These are phyloP conservation scores for Calosoma granatense DNA, from an alignment of 1,140 invertebrate genomes.

Conservation along the genomic window DNA sequence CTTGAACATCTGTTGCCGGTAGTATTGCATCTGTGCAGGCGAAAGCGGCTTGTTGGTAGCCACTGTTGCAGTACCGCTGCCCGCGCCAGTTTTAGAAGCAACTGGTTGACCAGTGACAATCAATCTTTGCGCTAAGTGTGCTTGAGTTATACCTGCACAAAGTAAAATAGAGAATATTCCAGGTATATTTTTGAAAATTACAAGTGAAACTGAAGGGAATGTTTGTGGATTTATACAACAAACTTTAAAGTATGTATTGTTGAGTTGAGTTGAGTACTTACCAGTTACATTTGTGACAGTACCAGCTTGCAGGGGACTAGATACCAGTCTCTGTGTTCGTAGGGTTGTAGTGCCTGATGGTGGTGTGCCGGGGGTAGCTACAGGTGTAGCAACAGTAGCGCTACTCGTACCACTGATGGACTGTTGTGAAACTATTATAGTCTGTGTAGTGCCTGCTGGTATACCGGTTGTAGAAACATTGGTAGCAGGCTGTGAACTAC, in stretches of 20 bases:
- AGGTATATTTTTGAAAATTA: too few relatives aligned
- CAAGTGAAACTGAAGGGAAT: too few relatives aligned
- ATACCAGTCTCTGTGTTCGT: constrained; percentile 37
- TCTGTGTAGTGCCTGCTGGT: constrained; percentile 29
- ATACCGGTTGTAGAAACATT: constrained; percentile 16
- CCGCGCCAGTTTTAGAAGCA: constrained; percentile 27
- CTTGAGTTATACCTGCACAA: constrained; percentile 33
- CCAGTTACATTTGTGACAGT: constrained; percentile 35
- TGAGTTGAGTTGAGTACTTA: too few relatives aligned
- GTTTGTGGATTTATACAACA: too few relatives aligned
- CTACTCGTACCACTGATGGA: constrained; percentile 15
- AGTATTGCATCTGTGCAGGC: constrained; percentile 38
- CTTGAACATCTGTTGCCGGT: constrained; percentile 35
- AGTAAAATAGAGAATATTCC: too few relatives aligned
- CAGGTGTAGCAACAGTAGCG: constrained; percentile 28
- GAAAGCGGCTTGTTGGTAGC: constrained; percentile 39
- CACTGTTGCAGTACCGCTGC: constrained; percentile 34
- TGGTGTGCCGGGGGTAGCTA: constrained; percentile 33
- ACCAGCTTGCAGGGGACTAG: constrained; percentile 34
- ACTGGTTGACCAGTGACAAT: constrained; percentile 37
- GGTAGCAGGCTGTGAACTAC: background rate
- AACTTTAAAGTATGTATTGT: too few relatives aligned
- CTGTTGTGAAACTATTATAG: constrained; percentile 22
- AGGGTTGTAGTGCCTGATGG: constrained; percentile 24
- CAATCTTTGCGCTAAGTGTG: constrained; percentile 38